Base-by-base conservation (phyloP, 35 echinoderm and acorn worm species). In the Ptychodera flava region DNA sequence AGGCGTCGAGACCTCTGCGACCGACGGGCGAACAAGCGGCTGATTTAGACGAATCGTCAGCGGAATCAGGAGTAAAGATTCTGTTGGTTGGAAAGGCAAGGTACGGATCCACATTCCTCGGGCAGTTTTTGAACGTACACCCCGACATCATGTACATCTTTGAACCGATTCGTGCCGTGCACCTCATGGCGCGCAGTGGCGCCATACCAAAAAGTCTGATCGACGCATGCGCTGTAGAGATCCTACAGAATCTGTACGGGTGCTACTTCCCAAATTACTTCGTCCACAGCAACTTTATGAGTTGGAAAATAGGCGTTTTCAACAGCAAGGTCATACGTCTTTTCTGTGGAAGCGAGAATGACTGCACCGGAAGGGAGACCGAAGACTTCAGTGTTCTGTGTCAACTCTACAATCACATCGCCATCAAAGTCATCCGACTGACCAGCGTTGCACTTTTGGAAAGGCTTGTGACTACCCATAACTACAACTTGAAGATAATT, bases 61-160 rank as follows among this genome's bases (percentile, higher is more conserved):
- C n/a, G n/a, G n/a, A n/a, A n/a, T n/a, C n/a, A 64, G 22, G 45
- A 22, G 22, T 64, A 64, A 64, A 78, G 0, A 75, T 91, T 37
- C 34, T 91, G 30, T n/a, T 86, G 0, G 31, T 86, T 37, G 32
- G 28, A 1, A 28, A 86, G 75, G 30, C 38, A 64, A 1, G 85
- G 22, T 87, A 79, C 77, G 86, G 86, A 35, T 87, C 86, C 10
- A 87, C 32, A 34, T 34, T 87, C 77, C 30, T 87, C 32, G 86
- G 86, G 16, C 76, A 87, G 78, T 34, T 87, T 37, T 78, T 87
- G 30, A 87, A 87, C 77, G 35, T 79, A 30, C 78, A 87, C 28
- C 77, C 78, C 15, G 78, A 87, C 31, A 29, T 87, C 15, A 37
- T 87, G 33, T 87, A 87, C 34, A 10, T 87, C 27, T 87, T 79